These are phyloP conservation scores for Pelmatolapia mariae DNA, from an alignment of 2,113 vertebrate species.

Conservation along the genomic window DNA sequence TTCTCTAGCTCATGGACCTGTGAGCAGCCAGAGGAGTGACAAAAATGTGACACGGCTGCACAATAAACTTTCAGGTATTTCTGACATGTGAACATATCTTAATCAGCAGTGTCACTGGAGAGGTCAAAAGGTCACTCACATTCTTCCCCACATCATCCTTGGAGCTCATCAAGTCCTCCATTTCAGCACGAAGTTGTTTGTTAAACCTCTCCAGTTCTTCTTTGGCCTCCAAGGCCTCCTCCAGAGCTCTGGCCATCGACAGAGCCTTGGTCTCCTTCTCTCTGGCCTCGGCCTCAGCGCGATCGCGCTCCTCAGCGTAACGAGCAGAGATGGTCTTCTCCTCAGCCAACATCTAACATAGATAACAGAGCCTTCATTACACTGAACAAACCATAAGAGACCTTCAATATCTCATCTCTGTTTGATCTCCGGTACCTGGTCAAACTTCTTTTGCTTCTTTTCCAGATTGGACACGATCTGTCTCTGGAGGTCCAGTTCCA, in stretches of 20 bases:
- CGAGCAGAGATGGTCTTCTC: slow-evolving; percentile 93
- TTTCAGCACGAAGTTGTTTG: slow-evolving; percentile 92
- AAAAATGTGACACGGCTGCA: neutral
- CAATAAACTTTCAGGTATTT: neutral
- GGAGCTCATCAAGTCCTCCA: slow-evolving; percentile 97
- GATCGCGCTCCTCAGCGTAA: slow-evolving; percentile 90
- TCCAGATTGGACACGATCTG: slow-evolving; percentile 95
- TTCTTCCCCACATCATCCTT: slow-evolving; percentile 98
- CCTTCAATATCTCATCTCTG: neutral
- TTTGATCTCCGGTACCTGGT: slow-evolving; percentile 76
- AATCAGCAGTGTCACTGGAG: neutral
- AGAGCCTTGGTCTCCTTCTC: slow-evolving; percentile 97
- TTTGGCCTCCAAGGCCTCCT: slow-evolving; percentile 91
- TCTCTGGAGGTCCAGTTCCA: slow-evolving; percentile 94
- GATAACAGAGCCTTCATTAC: neutral
- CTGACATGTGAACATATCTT: neutral
- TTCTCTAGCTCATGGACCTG: slow-evolving; percentile 96
- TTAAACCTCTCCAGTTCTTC: slow-evolving; percentile 94
- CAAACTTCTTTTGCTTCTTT: slow-evolving; percentile 99
- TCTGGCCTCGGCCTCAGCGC: slow-evolving; percentile 90
- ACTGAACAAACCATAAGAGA: neutral
- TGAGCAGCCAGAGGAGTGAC: neutral
- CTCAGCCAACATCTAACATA: slow-evolving; percentile 87
- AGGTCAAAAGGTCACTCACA: slow-evolving; percentile 66
- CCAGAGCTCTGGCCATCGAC: slow-evolving; percentile 85